These are phyloP conservation scores for Ecliptopera silaceata DNA, from an alignment of 2,888 invertebrate genomes.

Conservation along the genomic window DNA sequence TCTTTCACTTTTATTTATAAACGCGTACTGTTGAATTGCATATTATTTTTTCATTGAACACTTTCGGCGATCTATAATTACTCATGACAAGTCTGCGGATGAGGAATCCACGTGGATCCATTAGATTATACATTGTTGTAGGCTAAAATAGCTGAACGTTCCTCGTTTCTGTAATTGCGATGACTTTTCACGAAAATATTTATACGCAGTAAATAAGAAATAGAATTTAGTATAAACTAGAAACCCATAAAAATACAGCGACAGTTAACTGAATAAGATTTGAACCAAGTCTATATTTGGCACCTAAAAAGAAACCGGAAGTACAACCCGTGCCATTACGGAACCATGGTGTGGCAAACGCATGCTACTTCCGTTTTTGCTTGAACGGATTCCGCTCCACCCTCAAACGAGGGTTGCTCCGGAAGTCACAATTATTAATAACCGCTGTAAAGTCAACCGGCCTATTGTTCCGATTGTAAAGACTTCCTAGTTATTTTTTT, in stretches of 20 bases:
- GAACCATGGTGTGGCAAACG: conserved; percentile 68
- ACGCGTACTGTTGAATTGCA: background rate
- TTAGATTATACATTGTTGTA: conserved; percentile 51
- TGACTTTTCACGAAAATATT: conserved; percentile 41
- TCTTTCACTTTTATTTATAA: background rate
- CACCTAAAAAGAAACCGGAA: conserved; percentile 61
- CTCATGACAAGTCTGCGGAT: conserved; percentile 40
- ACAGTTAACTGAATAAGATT: background rate
- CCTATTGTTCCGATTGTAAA: conserved; percentile 60
- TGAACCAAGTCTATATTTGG: conserved; percentile 20
- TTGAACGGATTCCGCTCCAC: conserved; percentile 68
- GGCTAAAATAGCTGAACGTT: conserved; percentile 52
- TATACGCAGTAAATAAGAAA: conserved; percentile 30
- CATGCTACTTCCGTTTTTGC: conserved; percentile 79
- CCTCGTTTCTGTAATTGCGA: conserved; percentile 35
- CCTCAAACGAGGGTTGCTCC: conserved; percentile 72
- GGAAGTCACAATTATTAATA: conserved; percentile 76
- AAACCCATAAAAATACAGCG: background rate
- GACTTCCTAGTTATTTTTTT: conserved; percentile 55
- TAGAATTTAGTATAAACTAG: background rate
- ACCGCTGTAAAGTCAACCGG: conserved; percentile 70
- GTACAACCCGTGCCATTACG: conserved; percentile 74
- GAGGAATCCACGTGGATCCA: conserved; percentile 44
- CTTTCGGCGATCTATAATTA: conserved; percentile 6
- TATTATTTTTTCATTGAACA: background rate